Evolutionary conservation across 2,888 invertebrate species (phyloP).

Genomic region (Parnassius smintheus): DNA sequence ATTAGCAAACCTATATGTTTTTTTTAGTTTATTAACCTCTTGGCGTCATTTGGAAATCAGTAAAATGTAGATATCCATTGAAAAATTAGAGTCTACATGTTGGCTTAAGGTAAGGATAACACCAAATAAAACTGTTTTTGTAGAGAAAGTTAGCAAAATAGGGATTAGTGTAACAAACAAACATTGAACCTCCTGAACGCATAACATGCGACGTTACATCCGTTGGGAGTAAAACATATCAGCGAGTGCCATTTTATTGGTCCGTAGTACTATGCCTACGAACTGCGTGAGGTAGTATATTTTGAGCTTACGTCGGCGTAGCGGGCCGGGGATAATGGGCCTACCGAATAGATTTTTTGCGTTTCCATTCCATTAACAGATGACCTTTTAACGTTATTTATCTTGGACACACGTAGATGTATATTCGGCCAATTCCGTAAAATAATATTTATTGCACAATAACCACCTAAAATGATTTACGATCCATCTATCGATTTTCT

Average conservation of each 20-base stretch:
- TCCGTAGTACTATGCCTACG: slow-evolving; percentile 39
- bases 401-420: slow-evolving; percentile 23
- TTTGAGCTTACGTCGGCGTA: slow-evolving; percentile 50
- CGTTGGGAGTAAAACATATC: slow-evolving; percentile 36
- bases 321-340: slow-evolving; percentile 43
- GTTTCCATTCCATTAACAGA: slow-evolving; percentile 33
- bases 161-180: slow-evolving; percentile 17
- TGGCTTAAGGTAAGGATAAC: neutral
- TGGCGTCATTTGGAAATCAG: no score
- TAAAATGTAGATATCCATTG: no score
- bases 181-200: slow-evolving; percentile 12
- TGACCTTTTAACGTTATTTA: slow-evolving; percentile 29
- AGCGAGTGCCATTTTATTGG: slow-evolving; percentile 41
- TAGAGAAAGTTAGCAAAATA: slow-evolving; percentile 17
- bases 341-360: slow-evolving; percentile 39
- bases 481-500: no score
- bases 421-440: neutral
- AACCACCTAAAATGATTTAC: no score
- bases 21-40: no score
- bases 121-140: slow-evolving; percentile 4
- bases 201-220: slow-evolving; percentile 18
- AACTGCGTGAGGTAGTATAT: slow-evolving; percentile 45
- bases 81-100: no score
- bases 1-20: no score
- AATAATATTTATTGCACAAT: no score